A percentile compares a stretch with the other conserved stretches of the same genome.
Evolutionary conservation across 1,140 invertebrate genomes (phyloP).

Genomic region (Maniola jurtina): DNA sequence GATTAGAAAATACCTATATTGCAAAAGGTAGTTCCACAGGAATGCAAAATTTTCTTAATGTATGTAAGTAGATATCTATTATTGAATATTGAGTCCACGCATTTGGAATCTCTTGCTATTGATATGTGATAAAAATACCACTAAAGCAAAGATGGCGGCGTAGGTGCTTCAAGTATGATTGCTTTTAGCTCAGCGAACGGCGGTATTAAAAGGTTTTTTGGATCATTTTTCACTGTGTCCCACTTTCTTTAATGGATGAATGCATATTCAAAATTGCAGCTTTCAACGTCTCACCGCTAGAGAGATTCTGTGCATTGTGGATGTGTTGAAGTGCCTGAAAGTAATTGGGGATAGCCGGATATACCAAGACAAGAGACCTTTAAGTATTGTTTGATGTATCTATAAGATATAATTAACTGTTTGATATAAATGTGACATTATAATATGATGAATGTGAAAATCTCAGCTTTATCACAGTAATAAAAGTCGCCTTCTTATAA

Average conservation of each 20-base stretch:
- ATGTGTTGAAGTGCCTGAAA: not conserved
- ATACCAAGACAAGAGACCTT: not conserved
- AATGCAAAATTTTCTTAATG: no score
- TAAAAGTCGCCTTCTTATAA: no score
- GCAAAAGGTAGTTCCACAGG: no score
- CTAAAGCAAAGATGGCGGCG: constrained; percentile 3
- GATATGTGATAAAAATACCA: not conserved
- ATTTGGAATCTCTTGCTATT: not conserved
- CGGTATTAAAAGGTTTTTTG: constrained; percentile 20
- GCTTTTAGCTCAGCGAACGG: constrained; percentile 13
- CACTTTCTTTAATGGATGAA: constrained; percentile 24
- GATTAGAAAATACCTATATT: no score
- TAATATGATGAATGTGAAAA: no score
- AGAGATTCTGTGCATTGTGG: constrained; percentile 3
- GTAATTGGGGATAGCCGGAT: not conserved
- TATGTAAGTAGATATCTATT: no score
- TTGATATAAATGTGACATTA: no score
- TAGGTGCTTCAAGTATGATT: constrained; percentile 16
- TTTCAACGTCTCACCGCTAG: constrained; percentile 10
- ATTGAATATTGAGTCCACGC: no score
- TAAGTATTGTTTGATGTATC: no score
- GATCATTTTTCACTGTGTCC: constrained; percentile 18
- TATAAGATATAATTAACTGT: not conserved
- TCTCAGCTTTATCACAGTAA: no score
- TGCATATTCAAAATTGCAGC: constrained; percentile 16